Conservation (phyloP, 2,113 vertebrate genomes). For the Xerus inauris region DNA sequence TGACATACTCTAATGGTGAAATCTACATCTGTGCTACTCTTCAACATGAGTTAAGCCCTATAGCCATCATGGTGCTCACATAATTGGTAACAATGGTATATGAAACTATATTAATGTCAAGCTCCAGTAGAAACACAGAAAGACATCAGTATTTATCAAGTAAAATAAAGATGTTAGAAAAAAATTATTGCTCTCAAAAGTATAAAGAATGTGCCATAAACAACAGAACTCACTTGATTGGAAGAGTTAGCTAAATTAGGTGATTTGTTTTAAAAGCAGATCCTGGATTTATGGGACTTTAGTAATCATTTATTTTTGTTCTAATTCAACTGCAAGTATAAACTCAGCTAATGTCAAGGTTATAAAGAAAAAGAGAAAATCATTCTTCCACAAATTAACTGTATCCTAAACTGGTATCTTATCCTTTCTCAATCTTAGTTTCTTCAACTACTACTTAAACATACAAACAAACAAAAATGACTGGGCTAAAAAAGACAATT, state of each 20-base stretch:
- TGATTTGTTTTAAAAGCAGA: conserved; percentile 60
- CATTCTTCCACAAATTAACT: conserved; percentile 9
- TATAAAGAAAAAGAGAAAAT: conserved; percentile 18
- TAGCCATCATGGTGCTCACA: background rate
- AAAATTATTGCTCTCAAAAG: conserved; percentile 56
- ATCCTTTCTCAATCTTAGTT: background rate
- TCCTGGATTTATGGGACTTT: conserved; percentile 23
- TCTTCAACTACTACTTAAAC: background rate
- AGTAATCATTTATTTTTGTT: conserved; percentile 54
- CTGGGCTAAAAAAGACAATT: background rate
- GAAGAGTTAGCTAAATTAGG: conserved; percentile 62
- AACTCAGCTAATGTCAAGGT: conserved; percentile 42
- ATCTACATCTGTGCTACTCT: background rate
- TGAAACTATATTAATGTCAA: conserved; percentile 75
- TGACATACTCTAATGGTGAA: background rate
- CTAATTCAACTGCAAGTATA: conserved; percentile 53
- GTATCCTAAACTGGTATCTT: background rate
- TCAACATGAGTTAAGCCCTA: conserved; percentile 43
- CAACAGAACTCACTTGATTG: conserved; percentile 41
- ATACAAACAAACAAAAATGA: background rate
- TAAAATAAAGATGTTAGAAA: conserved; percentile 65
- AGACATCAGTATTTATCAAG: conserved; percentile 66
- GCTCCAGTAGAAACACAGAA: conserved; percentile 68
- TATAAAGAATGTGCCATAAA: conserved; percentile 41
- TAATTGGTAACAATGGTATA: conserved; percentile 36